Evolutionary conservation across 1,140 invertebrate species (phyloP), one percentile per base, ranked within the genome.

Genomic region (Physella acuta): DNA sequence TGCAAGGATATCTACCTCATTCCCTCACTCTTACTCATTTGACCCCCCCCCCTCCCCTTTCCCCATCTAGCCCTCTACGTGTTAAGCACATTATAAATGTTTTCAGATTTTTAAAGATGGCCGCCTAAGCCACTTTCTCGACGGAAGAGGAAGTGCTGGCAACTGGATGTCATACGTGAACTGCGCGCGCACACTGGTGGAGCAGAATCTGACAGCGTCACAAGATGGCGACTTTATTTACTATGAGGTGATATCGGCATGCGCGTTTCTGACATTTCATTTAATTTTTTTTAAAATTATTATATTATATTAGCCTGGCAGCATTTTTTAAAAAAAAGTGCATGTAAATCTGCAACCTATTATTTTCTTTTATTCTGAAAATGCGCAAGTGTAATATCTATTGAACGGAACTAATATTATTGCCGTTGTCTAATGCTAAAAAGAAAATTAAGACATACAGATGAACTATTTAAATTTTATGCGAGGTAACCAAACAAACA

Each of bases 101-200:
- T 17, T 5, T 11, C 67, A 85, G 82, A 78, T 85, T 31, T 85
- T 83, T 68, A 76, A 81, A 59, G 81, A 85, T 44, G 82, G 82
- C 1, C 78, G 79, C 52, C 70, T 85, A n/a, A 85, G 81, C 70
- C 82, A 84, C 59, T 85, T 82, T 60, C 73, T 85, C 4, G 84
- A 85, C 64, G 83, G 82, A 3, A 61, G 80, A 33, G 81, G 81
- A 24, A 75, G 71, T 11, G 63, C 74, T 8, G 81, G 81, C 0
- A 79, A 79, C 62, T 85, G 84, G 84, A 85, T 85, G 84, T 78
- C 81, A 0, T 84, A 79, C 64, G 80, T 85, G 5, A 85, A 85
- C 75, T 82, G 82, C 71, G 84, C 84, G 55, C 79, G 84, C 24
- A 79, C 79, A 73, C 71, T 73, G 4, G 74, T 75, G 34, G 84